These are phyloP conservation scores for Cinclus mexicanus DNA, from an alignment of 2,113 vertebrate species.

Conservation along the genomic window DNA sequence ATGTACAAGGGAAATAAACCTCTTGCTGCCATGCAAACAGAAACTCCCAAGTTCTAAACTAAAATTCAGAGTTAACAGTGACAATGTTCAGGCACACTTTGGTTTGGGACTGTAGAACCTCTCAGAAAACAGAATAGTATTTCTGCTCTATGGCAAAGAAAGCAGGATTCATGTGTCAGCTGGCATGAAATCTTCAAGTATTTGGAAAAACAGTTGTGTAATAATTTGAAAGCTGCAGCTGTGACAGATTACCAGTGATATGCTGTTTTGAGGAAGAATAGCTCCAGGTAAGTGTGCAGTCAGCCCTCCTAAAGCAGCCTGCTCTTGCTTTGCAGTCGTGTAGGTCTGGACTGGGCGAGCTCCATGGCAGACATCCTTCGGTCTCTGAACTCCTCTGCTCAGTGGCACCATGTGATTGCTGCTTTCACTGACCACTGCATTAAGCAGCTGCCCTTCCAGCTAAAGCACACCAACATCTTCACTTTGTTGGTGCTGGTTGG, in stretches of 20 bases:
- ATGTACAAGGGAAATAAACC: accelerated
- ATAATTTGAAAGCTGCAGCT: neutral
- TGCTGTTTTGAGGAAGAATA: neutral
- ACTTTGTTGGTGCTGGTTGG: conserved; percentile 93
- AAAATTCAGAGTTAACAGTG: neutral
- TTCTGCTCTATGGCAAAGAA: neutral
- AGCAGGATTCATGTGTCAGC: neutral
- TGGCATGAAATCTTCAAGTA: neutral
- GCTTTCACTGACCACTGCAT: conserved; percentile 92
- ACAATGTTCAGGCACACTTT: neutral
- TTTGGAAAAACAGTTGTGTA: neutral
- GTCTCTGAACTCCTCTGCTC: conserved; percentile 82
- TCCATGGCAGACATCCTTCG: conserved; percentile 93
- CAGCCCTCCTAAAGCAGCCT: neutral
- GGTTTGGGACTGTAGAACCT: neutral
- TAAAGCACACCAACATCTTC: conserved; percentile 96
- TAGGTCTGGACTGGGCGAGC: conserved; percentile 95
- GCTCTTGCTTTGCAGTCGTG: conserved; percentile 77
- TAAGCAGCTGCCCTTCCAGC: conserved; percentile 87
- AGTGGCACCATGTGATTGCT: conserved; percentile 87
- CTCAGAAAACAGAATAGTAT: neutral
- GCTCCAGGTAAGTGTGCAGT: neutral
- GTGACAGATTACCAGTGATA: neutral
- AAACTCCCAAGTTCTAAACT: neutral
- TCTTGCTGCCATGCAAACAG: neutral